Conservation (phyloP, 2,888 invertebrate species). For the Lepidocyrtinus sp. region DNA sequence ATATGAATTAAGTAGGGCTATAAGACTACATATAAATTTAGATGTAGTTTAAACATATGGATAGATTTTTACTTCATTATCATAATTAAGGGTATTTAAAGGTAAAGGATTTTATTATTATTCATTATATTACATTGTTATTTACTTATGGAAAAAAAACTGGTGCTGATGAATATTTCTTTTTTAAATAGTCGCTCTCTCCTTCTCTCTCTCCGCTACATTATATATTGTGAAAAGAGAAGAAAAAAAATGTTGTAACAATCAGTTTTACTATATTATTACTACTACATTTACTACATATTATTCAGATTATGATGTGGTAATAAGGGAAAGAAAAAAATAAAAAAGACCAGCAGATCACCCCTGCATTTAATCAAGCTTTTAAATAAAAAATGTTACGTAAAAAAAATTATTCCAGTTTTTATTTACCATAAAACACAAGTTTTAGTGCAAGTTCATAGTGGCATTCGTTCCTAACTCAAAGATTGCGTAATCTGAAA, state of each 20-base stretch:
- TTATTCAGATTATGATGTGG: not conserved
- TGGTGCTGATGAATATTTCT: not conserved
- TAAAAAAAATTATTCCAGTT: too few relatives aligned
- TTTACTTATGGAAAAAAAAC: not conserved
- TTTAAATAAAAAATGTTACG: slow-evolving; percentile 35
- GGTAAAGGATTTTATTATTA: not conserved
- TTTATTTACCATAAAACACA: too few relatives aligned
- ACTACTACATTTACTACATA: slow-evolving; percentile 26
- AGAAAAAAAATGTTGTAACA: not conserved
- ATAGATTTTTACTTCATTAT: not conserved
- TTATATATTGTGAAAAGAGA: not conserved
- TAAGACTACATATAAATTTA: not conserved
- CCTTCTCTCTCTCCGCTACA: too few relatives aligned
- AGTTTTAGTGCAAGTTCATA: too few relatives aligned
- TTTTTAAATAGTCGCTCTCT: slow-evolving; percentile 37
- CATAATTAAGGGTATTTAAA: not conserved
- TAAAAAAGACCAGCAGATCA: slow-evolving; percentile 56
- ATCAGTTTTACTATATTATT: slow-evolving; percentile 23
- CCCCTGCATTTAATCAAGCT: slow-evolving; percentile 58
- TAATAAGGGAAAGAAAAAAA: slow-evolving; percentile 24
- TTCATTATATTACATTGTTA: not conserved
- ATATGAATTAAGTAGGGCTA: not conserved
- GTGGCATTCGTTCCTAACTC: too few relatives aligned
- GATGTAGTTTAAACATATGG: not conserved
- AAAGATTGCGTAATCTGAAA: too few relatives aligned